A percentile compares a stretch with the other conserved stretches of the same genome.
phyloP scores from a whole-genome alignment of 1,140 invertebrate genomes.

The Solenopsis fugax region DNA sequence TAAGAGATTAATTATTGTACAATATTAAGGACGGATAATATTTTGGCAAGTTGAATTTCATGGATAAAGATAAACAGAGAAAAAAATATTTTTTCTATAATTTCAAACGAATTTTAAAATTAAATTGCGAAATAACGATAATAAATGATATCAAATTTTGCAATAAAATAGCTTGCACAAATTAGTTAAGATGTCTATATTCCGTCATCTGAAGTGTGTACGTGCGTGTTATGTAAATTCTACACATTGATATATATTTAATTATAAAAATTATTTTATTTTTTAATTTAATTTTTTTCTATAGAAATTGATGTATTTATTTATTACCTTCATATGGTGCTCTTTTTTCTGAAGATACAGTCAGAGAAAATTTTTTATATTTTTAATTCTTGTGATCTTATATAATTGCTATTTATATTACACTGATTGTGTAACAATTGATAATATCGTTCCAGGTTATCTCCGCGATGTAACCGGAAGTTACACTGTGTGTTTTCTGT shows the following conservation, averaged over 20 bases:
- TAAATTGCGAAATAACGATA: too few relatives aligned
- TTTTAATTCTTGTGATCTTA: not conserved
- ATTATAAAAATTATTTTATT: not conserved
- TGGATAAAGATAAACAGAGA: too few relatives aligned
- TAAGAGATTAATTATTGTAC: too few relatives aligned
- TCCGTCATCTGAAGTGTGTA: not conserved
- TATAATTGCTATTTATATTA: not conserved
- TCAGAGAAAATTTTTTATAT: not conserved
- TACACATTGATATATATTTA: not conserved
- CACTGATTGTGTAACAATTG: not conserved
- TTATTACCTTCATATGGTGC: not conserved
- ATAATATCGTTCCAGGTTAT: constrained; percentile 86
- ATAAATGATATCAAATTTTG: not conserved
- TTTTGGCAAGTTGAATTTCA: too few relatives aligned
- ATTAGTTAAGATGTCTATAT: not conserved
- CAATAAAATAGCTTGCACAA: not conserved
- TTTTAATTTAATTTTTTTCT: too few relatives aligned
- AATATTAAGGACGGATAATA: too few relatives aligned
- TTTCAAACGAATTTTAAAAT: too few relatives aligned
- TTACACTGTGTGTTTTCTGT: constrained; percentile 90
- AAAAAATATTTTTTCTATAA: too few relatives aligned
- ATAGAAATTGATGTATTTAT: not conserved
- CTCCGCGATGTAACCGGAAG: constrained; percentile 90
- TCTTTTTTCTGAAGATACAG: not conserved
- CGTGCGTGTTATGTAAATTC: not conserved